Evolutionary conservation across 2,888 invertebrate genomes (phyloP), one percentile per base, ranked within the genome.

Genomic region (Hypsopygia costalis): DNA sequence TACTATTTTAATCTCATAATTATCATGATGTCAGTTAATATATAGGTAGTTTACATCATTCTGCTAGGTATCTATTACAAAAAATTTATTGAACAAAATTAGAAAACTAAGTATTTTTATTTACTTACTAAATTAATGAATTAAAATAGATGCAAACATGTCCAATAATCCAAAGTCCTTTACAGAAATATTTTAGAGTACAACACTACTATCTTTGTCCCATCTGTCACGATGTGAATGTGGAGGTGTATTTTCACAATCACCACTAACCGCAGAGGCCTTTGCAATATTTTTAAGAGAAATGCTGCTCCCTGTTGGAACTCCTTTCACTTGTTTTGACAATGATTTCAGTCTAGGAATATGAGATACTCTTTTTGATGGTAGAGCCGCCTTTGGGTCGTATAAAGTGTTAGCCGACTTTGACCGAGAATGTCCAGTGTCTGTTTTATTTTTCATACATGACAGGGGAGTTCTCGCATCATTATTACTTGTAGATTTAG

Each of bases 171-270:
- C 21, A 30, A 21, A 11, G 9, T 36, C 30, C 7, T 16, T 2
- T 16, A 16, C 2, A 16, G 16, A 1, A 31, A 6, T 31, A 35
- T 33, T 45, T 72, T 53, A 85, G 47, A 90, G 79, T 11, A 90
- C 79, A 73, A 90, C 81, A 53, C 89, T 89, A 51, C 49, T 81
- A 30, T 89, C 88, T 64, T 87, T 82, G 42, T 90, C 89, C 89
- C 89, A 89, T 52, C 68, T 66, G 41, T 88, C 89, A 12, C 88
- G 77, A 40, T 89, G 81, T 34, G 86, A 81, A 43, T 87, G 79
- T 3, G 89, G 89, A 30, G 89, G 89, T 16, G 89, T 89, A 44
- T 89, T 89, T 52, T 89, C 89, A 68, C 83, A 87, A 49, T 87
- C 86, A 8, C 85, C 83, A 51, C 67, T 64, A 22, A 81, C n/a